Evolutionary conservation across 30 jellyfish, hydroid and myxozoan species (phyloP).

Genomic region (Aurelia sp.): DNA sequence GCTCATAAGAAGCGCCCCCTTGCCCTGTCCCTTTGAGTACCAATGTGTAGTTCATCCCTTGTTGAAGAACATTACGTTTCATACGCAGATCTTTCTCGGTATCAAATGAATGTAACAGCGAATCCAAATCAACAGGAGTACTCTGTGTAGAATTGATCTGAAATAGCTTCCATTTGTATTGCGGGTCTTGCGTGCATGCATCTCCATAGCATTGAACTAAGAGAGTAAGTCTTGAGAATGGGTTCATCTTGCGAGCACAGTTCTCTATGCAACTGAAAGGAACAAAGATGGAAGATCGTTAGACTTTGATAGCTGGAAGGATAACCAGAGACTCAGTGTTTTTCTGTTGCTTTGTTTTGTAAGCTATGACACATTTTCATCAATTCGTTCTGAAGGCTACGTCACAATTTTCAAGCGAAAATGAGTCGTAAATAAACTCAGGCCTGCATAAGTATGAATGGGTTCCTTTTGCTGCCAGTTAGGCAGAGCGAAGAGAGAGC

Average conservation of each 20-base stretch:
- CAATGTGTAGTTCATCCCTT: constrained; percentile 15
- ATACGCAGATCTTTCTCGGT: constrained; percentile 32
- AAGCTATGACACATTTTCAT: no score
- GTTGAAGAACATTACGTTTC: constrained; percentile 40
- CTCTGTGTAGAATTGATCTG: constrained; percentile 7
- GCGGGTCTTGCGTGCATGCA: constrained; percentile 40
- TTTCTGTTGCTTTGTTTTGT: no score
- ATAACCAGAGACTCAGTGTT: no score
- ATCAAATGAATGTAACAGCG: constrained; percentile 28
- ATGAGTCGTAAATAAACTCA: no score
- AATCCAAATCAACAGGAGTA: background rate
- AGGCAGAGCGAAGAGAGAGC: no score
- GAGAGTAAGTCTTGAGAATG: constrained; percentile 5
- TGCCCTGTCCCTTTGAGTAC: constrained; percentile 38
- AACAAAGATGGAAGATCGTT: background rate
- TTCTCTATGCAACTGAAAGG: constrained; percentile 32
- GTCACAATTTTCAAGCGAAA: no score
- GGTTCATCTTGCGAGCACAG: constrained; percentile 27
- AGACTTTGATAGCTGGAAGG: no score
- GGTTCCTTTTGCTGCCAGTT: no score
- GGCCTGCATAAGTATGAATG: no score
- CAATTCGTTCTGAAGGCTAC: no score
- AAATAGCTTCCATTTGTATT: constrained; percentile 35
- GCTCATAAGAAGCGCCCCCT: constrained; percentile 38
- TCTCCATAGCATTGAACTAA: constrained; percentile 42